A percentile compares a stretch with the other conserved stretches of the same genome.
Evolutionary conservation across 1,140 invertebrate genomes (phyloP).

Genomic region (Trachymyrmex septentrionalis): DNA sequence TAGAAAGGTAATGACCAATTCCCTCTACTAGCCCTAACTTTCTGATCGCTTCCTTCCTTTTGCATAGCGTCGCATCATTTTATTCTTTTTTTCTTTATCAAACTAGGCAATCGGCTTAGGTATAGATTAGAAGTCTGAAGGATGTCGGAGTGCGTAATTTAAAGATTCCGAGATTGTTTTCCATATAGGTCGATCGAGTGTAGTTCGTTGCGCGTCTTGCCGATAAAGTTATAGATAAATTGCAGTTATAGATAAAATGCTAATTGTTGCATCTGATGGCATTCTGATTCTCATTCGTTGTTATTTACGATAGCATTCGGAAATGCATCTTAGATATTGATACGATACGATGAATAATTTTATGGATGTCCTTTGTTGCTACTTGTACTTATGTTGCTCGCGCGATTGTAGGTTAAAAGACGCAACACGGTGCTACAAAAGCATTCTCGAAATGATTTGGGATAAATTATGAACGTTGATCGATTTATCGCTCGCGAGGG

Average conservation of each 20-base stretch:
- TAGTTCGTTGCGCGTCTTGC: neutral
- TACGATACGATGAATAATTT: neutral
- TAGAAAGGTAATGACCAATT: conserved; percentile 67
- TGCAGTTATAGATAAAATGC: too few species aligned
- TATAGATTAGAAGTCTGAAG: neutral
- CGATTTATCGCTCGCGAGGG: conserved; percentile 16
- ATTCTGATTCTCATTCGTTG: conserved; percentile 5
- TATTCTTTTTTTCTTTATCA: neutral
- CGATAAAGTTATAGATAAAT: conserved; percentile 40
- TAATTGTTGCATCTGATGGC: conserved; percentile 9
- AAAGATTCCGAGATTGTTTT: neutral
- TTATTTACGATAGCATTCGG: neutral
- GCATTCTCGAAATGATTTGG: neutral
- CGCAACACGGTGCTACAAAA: neutral
- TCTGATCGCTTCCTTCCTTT: conserved; percentile 65
- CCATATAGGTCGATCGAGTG: neutral
- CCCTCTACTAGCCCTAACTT: conserved; percentile 30
- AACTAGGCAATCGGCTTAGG: neutral
- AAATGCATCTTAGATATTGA: neutral
- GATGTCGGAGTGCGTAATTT: neutral
- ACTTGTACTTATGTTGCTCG: neutral
- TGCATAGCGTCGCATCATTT: conserved; percentile 11
- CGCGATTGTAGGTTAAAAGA: neutral
- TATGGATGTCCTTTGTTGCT: neutral
- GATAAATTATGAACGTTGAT: neutral